These are phyloP conservation scores for Lepeophtheirus nordmannii DNA, from an alignment of 2,888 invertebrate species.

Conservation along the genomic window DNA sequence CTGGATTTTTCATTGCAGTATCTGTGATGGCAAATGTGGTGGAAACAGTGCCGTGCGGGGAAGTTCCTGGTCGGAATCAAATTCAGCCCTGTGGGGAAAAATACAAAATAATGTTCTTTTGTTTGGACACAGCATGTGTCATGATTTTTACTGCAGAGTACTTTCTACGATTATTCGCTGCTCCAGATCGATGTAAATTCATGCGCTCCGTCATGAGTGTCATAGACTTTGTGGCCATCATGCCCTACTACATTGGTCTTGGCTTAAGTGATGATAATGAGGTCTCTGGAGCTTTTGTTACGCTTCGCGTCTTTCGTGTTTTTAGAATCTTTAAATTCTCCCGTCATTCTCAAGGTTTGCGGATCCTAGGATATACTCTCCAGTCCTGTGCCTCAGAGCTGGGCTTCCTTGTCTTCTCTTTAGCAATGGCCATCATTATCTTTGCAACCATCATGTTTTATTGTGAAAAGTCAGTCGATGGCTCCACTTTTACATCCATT, in stretches of 20 bases:
- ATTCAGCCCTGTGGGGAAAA: slow-evolving; percentile 85
- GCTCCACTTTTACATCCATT: slow-evolving; percentile 96
- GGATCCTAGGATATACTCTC: slow-evolving; percentile 96
- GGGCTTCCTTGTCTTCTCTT: slow-evolving; percentile 95
- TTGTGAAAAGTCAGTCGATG: slow-evolving; percentile 94
- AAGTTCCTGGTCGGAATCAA: slow-evolving; percentile 43
- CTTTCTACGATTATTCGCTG: slow-evolving; percentile 59
- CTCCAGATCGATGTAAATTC: slow-evolving; percentile 95
- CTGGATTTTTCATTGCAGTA: slow-evolving; percentile 98
- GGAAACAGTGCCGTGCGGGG: slow-evolving; percentile 88
- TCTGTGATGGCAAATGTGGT: slow-evolving; percentile 98
- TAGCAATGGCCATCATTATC: slow-evolving; percentile 99
- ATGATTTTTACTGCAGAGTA: slow-evolving; percentile 87
- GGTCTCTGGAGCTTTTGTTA: slow-evolving; percentile 88
- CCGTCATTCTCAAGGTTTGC: slow-evolving; percentile 85
- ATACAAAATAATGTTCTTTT: slow-evolving; percentile 96
- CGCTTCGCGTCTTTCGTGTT: slow-evolving; percentile 93
- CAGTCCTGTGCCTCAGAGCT: slow-evolving; percentile 98
- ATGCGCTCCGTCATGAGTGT: slow-evolving; percentile 97
- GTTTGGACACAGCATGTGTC: slow-evolving; percentile 97
- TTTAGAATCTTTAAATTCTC: slow-evolving; percentile 99
- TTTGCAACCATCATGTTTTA: slow-evolving; percentile 99
- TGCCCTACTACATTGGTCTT: slow-evolving; percentile 96
- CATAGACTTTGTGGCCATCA: slow-evolving; percentile 96
- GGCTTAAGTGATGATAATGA: slow-evolving; percentile 61